Evolutionary conservation across 37 sponge, comb jelly and placozoan genomes (phyloP), one percentile per base, ranked within the genome.

Genomic region (Agelas oroides): DNA sequence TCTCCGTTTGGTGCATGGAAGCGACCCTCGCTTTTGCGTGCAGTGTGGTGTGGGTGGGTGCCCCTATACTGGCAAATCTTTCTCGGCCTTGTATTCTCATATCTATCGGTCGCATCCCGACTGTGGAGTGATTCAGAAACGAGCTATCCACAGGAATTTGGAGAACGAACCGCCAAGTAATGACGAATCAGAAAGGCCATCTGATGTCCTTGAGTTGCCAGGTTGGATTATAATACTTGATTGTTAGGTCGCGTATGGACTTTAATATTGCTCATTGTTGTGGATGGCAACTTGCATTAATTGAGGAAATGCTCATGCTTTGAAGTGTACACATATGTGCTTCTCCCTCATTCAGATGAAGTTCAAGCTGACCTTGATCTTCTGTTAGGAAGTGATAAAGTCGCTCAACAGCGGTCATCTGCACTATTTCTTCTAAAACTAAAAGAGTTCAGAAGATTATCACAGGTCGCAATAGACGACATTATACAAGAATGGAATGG

Each of bases 401-500:
- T 56, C 54, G 46, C 38, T 23, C 52, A 39, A 31, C 30, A 35
- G 34, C 12, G 21, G 38, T 73, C 55, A 64, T 61, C 74, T 85
- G 70, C 77, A 65, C 33, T 75, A 33, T 75, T 74, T 24, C 30
- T 75, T 54, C 40, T 75, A 8, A 75, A 75, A 38, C 32, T 84
- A 23, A 84, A 75, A 59, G 85, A 84, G 64, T 23, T 66, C 38
- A 23, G 65, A 24, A 40, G 65, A 18, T 14, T 73, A 62, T 69
- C 84, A 59, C 84, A 83, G 35, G 60, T 46, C 6, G 75, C 75
- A 5, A 83, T 83, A 36, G 65, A 83, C 37, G 74, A 75, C 38
- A 74, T 84, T 39, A 53, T 83, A 73, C 75, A 83, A 38, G 38
- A 34, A 25, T 73, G 34, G 11, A 18, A 34, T 11, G 41, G 39